Percentiles rank a stretch among this genome's conserved stretches.
These are phyloP conservation scores for Ruditapes philippinarum DNA, from an alignment of 1,140 invertebrate genomes.

Conservation along the genomic window DNA sequence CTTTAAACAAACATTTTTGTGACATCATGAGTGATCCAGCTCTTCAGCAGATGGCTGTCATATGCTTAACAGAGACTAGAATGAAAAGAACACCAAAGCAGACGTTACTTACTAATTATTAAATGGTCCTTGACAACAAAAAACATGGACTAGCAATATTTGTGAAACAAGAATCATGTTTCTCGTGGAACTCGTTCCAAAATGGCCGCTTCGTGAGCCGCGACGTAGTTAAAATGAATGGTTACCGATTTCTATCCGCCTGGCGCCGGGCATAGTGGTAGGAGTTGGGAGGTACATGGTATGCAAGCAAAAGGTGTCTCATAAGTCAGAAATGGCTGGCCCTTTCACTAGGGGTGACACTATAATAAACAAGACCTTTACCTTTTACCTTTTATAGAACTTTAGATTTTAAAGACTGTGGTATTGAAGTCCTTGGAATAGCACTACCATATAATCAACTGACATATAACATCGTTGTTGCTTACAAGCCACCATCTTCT, in stretches of 20 bases:
- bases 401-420: constrained; percentile 26
- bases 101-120: constrained; percentile 34
- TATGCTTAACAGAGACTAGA: constrained; percentile 50
- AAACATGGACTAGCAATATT: constrained; percentile 44
- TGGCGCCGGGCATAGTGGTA: too few relatives aligned
- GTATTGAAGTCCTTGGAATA: constrained; percentile 52
- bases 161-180: not conserved
- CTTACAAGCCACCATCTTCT: constrained; percentile 32
- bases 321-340: too few relatives aligned
- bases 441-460: constrained; percentile 19
- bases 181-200: too few relatives aligned
- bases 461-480: constrained; percentile 28
- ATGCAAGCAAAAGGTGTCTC: too few relatives aligned
- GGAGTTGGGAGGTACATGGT: too few relatives aligned
- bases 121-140: constrained; percentile 48
- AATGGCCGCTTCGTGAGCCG: too few relatives aligned
- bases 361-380: too few relatives aligned
- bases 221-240: too few relatives aligned
- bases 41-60: constrained; percentile 46
- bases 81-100: constrained; percentile 14
- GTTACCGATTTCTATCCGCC: too few relatives aligned
- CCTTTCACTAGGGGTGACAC: too few relatives aligned
- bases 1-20: constrained; percentile 34
- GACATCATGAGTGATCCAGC: constrained; percentile 47
- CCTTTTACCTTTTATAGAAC: not conserved